Conservation (phyloP, 2,888 invertebrate species). For the Neoaliturus tenellus region DNA sequence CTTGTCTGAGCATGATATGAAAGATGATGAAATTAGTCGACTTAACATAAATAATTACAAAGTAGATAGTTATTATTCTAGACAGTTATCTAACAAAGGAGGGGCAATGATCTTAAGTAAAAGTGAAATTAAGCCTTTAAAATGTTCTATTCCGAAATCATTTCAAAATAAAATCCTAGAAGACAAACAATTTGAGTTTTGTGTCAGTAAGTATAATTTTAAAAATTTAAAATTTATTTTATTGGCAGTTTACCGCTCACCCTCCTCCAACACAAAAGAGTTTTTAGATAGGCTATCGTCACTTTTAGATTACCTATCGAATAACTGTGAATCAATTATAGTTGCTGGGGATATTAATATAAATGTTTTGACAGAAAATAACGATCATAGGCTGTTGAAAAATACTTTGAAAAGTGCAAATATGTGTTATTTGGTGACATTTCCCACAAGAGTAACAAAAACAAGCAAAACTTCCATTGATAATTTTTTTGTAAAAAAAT, state of each 20-base stretch:
- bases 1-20: constrained; percentile 24
- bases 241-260: background rate
- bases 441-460: background rate
- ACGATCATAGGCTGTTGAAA: constrained; percentile 1
- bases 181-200: constrained; percentile 32
- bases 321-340: background rate
- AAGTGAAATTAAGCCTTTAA: background rate
- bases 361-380: background rate
- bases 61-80: background rate
- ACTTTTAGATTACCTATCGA: constrained; percentile 4
- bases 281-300: background rate
- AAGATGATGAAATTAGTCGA: background rate
- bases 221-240: background rate
- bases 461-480: background rate
- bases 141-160: background rate
- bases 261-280: background rate
- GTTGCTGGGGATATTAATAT: constrained; percentile 12
- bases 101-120: constrained; percentile 37
- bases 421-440: background rate
- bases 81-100: constrained; percentile 11
- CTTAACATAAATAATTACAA: constrained; percentile 5
- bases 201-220: background rate
- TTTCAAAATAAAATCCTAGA: background rate
- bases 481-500: constrained; percentile 4
- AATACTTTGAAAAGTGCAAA: background rate